Conservation (phyloP, 2,888 invertebrate species). For the Parthenolecanium corni region DNA sequence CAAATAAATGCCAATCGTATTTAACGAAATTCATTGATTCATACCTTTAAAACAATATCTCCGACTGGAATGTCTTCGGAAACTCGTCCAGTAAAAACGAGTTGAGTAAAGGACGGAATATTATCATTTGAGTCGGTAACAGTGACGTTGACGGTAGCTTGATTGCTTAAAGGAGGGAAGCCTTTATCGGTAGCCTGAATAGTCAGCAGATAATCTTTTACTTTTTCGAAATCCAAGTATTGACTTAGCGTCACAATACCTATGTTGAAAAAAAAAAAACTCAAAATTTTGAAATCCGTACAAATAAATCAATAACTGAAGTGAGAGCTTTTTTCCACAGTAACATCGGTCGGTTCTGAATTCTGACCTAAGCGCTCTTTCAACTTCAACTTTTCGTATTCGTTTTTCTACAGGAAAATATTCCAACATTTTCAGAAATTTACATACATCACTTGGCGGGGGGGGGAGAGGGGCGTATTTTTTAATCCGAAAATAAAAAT, state of each 20-base stretch:
- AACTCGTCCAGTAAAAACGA: constrained; percentile 61
- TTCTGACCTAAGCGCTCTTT: too few species aligned
- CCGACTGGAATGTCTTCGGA: constrained; percentile 66
- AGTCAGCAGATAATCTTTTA: constrained; percentile 72
- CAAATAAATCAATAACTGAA: too few species aligned
- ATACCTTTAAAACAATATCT: constrained; percentile 59
- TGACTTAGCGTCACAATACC: constrained; percentile 67
- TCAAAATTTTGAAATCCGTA: too few species aligned
- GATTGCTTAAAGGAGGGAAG: constrained; percentile 74
- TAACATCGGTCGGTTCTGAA: too few species aligned
- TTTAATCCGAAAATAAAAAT: too few species aligned
- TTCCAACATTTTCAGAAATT: too few species aligned
- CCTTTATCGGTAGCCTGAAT: constrained; percentile 86
- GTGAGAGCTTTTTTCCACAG: too few species aligned
- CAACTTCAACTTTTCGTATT: too few species aligned
- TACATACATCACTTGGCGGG: too few species aligned
- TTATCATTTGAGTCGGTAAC: constrained; percentile 81
- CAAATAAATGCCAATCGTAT: neutral
- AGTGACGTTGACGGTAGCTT: constrained; percentile 74
- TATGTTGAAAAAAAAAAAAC: constrained; percentile 32
- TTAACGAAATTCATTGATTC: neutral
- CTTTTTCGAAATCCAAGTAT: constrained; percentile 75
- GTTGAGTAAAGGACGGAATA: constrained; percentile 64
- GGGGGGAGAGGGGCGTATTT: too few species aligned
- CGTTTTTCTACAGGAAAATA: too few species aligned